Percentiles rank a stretch among this genome's conserved stretches.
These are phyloP conservation scores for Oreochromis tanganicae DNA, from an alignment of 2,113 vertebrate genomes.

Conservation along the genomic window DNA sequence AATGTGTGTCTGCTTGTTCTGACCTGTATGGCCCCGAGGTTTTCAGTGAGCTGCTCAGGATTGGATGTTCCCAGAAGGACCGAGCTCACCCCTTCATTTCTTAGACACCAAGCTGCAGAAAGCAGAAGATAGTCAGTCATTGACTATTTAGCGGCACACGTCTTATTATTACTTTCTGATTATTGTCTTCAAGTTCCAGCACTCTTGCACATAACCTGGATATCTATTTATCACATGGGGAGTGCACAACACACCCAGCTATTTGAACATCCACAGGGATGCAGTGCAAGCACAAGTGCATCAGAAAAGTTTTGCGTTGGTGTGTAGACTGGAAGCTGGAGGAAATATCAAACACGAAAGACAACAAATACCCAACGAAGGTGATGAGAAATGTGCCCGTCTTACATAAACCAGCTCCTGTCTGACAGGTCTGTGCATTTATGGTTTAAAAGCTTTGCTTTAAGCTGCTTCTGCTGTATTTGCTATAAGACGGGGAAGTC, in stretches of 20 bases:
- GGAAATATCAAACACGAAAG: background rate
- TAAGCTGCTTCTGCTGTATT: background rate
- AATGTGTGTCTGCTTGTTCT: conserved; percentile 12
- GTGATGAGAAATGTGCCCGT: background rate
- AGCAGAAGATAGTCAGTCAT: background rate
- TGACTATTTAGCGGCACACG: background rate
- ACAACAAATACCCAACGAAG: background rate
- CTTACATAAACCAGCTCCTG: background rate
- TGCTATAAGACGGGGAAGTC: conserved; percentile 1
- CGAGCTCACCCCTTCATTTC: conserved; percentile 96
- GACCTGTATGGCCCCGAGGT: conserved; percentile 97
- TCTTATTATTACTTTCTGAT: background rate
- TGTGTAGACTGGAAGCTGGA: background rate
- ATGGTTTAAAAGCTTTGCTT: background rate
- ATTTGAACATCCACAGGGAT: background rate
- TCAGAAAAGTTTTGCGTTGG: background rate
- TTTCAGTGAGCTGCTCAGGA: conserved; percentile 94
- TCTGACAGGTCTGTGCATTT: background rate
- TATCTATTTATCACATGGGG: background rate
- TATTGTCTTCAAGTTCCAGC: background rate
- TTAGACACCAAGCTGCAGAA: conserved; percentile 89
- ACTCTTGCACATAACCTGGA: background rate
- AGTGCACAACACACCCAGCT: background rate
- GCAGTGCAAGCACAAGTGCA: background rate
- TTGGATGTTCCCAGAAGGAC: conserved; percentile 94